Percentiles rank a stretch among this genome's conserved stretches.
These are phyloP conservation scores for Conus canariensis DNA, from an alignment of 2,888 invertebrate genomes.

Conservation along the genomic window DNA sequence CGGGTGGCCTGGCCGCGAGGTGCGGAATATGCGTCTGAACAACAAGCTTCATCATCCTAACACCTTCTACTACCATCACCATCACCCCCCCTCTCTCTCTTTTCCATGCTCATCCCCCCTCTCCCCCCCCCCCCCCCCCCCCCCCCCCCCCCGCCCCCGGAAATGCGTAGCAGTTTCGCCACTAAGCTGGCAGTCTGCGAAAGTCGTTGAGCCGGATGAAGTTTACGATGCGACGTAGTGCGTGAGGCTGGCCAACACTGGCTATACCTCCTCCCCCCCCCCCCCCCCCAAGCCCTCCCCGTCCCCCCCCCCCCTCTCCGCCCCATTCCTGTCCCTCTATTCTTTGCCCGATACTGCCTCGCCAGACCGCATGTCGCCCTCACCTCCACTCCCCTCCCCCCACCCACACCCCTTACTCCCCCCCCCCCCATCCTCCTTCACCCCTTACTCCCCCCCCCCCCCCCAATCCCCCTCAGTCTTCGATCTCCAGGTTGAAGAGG, in stretches of 20 bases:
- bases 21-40: too few relatives aligned
- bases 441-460: not conserved
- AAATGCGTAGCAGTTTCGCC: not conserved
- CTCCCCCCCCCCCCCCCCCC: not conserved
- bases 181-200: not conserved
- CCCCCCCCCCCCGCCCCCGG: not conserved
- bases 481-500: not conserved
- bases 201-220: slow-evolving; percentile 21
- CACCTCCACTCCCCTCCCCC: not conserved
- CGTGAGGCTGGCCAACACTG: not conserved
- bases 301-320: not conserved
- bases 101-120: too few relatives aligned
- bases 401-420: not conserved
- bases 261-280: not conserved
- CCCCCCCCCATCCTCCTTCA: too few relatives aligned
- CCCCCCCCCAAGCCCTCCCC: not conserved
- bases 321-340: not conserved
- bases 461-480: not conserved
- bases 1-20: not conserved
- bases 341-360: too few relatives aligned
- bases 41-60: not conserved
- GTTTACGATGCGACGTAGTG: slow-evolving; percentile 1
- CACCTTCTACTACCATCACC: not conserved
- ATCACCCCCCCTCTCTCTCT: too few relatives aligned
- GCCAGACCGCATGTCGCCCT: not conserved